Percentiles rank a stretch among this genome's conserved stretches.
Evolutionary conservation across 2,113 vertebrate species (phyloP).

Genomic region (Rhinolophus sinicus): DNA sequence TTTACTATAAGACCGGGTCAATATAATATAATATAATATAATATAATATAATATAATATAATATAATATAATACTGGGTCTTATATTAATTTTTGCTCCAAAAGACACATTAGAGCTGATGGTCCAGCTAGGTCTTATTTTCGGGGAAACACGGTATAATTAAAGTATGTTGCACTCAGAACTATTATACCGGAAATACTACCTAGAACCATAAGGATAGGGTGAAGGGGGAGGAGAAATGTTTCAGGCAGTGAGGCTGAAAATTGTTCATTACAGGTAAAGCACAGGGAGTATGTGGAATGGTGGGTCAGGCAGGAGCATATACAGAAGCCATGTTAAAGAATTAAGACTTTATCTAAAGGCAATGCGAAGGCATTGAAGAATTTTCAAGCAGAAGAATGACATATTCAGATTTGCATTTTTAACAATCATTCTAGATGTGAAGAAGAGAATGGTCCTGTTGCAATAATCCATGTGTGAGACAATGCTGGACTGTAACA

Average conservation of each 20-base stretch:
- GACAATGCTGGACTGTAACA: neutral
- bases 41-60: too few relatives aligned
- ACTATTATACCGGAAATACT: neutral
- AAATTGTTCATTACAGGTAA: neutral
- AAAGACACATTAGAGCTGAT: too few relatives aligned
- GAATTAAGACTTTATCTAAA: neutral
- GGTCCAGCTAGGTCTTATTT: too few relatives aligned
- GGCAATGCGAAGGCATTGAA: neutral
- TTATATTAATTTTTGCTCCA: too few relatives aligned
- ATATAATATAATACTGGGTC: too few relatives aligned
- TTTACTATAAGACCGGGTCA: too few relatives aligned
- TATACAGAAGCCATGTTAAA: neutral
- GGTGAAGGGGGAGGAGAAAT: neutral
- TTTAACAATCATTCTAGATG: neutral
- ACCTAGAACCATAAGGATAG: neutral
- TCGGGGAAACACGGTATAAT: too few relatives aligned
- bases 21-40: too few relatives aligned
- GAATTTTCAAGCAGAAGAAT: neutral
- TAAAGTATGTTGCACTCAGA: neutral
- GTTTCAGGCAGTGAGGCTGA: neutral
- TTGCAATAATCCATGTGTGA: neutral
- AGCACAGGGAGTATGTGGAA: neutral
- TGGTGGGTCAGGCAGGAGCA: neutral
- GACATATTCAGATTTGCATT: neutral
- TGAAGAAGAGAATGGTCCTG: neutral